Percentiles rank a stretch among this genome's conserved stretches.
Evolutionary conservation across 2,113 vertebrate species (phyloP).

Genomic region (Chamaetylas fuelleborni): DNA sequence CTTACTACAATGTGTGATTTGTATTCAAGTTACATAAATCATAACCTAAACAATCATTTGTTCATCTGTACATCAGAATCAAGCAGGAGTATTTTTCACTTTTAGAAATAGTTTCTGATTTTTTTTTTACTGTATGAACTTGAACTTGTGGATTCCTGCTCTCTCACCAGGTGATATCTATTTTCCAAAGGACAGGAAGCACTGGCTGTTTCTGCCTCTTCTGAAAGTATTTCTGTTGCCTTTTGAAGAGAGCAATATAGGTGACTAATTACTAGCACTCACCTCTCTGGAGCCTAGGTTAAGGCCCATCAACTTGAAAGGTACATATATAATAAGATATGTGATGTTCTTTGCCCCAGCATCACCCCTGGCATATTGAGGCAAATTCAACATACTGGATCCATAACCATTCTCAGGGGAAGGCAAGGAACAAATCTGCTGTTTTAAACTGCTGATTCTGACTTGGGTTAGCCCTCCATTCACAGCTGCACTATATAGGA

Average conservation of each 20-base stretch:
- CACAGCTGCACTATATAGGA: background rate
- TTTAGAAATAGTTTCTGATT: background rate
- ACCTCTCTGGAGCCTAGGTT: background rate
- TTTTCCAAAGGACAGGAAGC: background rate
- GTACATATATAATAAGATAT: accelerated
- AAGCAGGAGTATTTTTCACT: background rate
- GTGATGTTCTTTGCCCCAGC: background rate
- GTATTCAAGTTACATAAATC: background rate
- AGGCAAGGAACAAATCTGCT: background rate
- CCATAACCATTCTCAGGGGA: background rate
- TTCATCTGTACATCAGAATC: background rate
- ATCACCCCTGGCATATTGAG: background rate
- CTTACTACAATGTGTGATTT: background rate
- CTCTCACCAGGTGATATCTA: background rate
- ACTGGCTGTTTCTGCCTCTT: background rate
- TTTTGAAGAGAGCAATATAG: background rate
- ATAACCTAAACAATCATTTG: background rate
- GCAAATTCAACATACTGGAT: background rate
- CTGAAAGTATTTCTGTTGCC: background rate
- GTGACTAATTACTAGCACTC: background rate
- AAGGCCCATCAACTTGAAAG: background rate
- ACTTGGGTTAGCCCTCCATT: background rate
- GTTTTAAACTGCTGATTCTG: background rate
- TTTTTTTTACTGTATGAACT: background rate
- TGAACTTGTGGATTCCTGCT: background rate